Conservation (phyloP, 2,113 vertebrate species). For the Lepisosteus osseus region DNA sequence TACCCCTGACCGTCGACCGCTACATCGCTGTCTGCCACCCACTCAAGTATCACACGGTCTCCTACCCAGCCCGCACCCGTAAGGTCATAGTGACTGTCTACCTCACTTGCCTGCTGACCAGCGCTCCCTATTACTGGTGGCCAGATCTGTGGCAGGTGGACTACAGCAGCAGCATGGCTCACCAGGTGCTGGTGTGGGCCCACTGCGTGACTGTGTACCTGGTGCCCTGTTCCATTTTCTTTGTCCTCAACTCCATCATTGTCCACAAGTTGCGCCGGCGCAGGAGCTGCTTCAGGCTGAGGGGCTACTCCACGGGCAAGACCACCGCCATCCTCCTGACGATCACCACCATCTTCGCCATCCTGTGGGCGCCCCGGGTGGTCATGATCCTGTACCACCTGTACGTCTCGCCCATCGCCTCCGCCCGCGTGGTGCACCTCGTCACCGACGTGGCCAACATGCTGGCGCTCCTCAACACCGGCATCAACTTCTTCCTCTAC, state of each 20-base stretch:
- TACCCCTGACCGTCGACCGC: constrained; percentile 87
- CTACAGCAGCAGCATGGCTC: constrained; percentile 72
- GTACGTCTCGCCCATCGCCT: constrained; percentile 76
- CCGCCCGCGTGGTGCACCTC: constrained; percentile 77
- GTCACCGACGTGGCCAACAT: constrained; percentile 89
- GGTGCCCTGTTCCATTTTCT: constrained; percentile 92
- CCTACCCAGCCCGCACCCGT: constrained; percentile 89
- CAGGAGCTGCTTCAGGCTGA: constrained; percentile 84
- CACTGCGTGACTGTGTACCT: constrained; percentile 91
- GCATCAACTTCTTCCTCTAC: constrained; percentile 97
- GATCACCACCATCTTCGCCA: constrained; percentile 90
- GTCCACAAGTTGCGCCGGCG: constrained; percentile 80
- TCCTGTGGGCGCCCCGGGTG: constrained; percentile 89
- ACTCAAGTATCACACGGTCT: constrained; percentile 87
- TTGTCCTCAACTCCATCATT: constrained; percentile 86
- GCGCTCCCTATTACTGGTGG: constrained; percentile 96
- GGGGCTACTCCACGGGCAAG: constrained; percentile 90
- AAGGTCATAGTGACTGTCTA: constrained; percentile 87
- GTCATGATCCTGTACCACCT: constrained; percentile 90
- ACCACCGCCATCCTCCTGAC: constrained; percentile 92
- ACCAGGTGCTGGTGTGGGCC: constrained; percentile 89
- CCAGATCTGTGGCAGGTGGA: constrained; percentile 89
- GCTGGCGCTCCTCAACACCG: constrained; percentile 91
- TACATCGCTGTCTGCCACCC: constrained; percentile 96
- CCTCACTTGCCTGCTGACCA: constrained; percentile 81